These are phyloP conservation scores for Parnassius apollo DNA, from an alignment of 2,888 invertebrate genomes.

Conservation along the genomic window DNA sequence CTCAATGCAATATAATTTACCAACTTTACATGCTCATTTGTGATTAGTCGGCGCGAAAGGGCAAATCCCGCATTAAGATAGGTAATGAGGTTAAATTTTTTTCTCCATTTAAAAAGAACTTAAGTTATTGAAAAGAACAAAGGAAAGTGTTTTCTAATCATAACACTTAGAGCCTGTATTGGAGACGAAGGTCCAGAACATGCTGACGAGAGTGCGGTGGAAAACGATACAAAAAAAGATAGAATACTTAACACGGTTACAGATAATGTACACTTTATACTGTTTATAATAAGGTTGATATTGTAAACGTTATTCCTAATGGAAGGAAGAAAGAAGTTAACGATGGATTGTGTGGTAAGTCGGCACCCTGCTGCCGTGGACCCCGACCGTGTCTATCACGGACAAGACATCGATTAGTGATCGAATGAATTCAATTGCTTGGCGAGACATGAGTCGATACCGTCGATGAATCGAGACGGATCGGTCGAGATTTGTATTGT, in stretches of 20 bases:
- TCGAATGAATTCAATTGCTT: slow-evolving; percentile 81
- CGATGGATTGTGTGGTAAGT: slow-evolving; percentile 82
- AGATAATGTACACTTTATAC: slow-evolving; percentile 64
- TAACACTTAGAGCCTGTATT: slow-evolving; percentile 57
- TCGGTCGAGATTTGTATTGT: slow-evolving; percentile 76
- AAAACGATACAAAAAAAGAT: slow-evolving; percentile 75
- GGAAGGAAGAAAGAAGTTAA: slow-evolving; percentile 80
- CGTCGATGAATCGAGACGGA: slow-evolving; percentile 71
- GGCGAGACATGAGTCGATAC: slow-evolving; percentile 75
- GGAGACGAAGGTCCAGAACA: slow-evolving; percentile 44
- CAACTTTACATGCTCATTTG: slow-evolving; percentile 80
- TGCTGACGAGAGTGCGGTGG: slow-evolving; percentile 78
- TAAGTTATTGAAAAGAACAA: slow-evolving; percentile 44
- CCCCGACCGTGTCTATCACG: slow-evolving; percentile 80
- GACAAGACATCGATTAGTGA: slow-evolving; percentile 82
- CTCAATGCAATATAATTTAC: slow-evolving; percentile 80
- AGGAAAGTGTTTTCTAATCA: slow-evolving; percentile 57
- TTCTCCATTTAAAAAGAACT: slow-evolving; percentile 47
- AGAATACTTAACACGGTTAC: slow-evolving; percentile 59
- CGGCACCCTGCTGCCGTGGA: slow-evolving; percentile 80
- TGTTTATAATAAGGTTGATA: slow-evolving; percentile 64
- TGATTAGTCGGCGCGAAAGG: slow-evolving; percentile 81
- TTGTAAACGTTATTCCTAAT: slow-evolving; percentile 65
- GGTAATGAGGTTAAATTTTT: slow-evolving; percentile 79
- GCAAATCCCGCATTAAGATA: slow-evolving; percentile 81